Percentiles rank a stretch among this genome's conserved stretches.
phyloP scores from a whole-genome alignment of 2,113 vertebrate species.

The Gallinago jamesoni region DNA sequence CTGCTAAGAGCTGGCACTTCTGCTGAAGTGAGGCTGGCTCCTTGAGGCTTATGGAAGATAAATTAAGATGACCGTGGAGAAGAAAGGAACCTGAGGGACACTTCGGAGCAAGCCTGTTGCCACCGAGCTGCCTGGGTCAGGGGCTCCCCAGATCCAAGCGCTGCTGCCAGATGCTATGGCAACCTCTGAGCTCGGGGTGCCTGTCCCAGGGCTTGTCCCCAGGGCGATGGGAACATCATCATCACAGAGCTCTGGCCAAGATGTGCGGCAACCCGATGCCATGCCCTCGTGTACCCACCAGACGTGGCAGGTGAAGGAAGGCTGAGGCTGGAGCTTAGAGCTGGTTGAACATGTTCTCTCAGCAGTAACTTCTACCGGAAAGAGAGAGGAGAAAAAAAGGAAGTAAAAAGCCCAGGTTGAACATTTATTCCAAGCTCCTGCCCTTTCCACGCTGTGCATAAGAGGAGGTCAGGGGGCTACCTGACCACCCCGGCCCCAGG shows the following conservation, averaged over 20 bases:
- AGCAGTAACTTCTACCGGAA: not conserved
- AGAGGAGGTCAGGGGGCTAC: not conserved
- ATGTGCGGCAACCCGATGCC: not conserved
- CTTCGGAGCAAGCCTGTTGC: not conserved
- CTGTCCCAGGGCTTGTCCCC: not conserved
- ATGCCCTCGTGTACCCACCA: fast-evolving
- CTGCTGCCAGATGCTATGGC: not conserved
- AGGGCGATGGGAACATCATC: not conserved
- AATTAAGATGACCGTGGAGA: not conserved
- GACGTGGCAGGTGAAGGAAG: not conserved
- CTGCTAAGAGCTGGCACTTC: not conserved
- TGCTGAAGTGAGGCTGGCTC: not conserved
- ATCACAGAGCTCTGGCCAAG: not conserved
- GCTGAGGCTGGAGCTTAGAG: not conserved
- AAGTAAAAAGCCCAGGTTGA: not conserved
- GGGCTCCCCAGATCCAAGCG: not conserved
- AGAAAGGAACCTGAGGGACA: not conserved
- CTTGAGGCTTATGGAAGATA: not conserved
- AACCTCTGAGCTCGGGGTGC: not conserved
- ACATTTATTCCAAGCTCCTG: not conserved
- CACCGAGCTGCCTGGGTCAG: not conserved
- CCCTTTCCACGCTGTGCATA: not conserved
- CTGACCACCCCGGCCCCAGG: not conserved
- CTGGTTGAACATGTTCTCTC: not conserved
- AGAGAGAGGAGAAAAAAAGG: not conserved